Evolutionary conservation across 1,140 invertebrate genomes (phyloP), one percentile per base, ranked within the genome.

Genomic region (Acromyrmex charruanus): DNA sequence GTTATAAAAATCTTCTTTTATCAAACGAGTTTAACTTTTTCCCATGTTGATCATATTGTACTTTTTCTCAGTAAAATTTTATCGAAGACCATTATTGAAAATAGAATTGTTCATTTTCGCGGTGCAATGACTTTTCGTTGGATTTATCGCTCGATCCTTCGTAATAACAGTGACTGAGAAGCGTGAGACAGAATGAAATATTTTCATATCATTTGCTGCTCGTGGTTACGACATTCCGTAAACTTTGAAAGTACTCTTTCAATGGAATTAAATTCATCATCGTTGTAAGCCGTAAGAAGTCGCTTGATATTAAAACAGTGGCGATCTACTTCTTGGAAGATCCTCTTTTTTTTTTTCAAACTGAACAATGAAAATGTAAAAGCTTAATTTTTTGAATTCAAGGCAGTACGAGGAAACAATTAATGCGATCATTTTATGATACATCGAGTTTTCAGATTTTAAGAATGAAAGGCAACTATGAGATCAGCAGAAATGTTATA

Each of bases 181-280:
- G 21, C 25, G 25, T 49, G 35, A 74, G 68, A 82, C 68, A 82
- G 35, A 72, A 55, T 82, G 35, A 82, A 82, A 74, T 72, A 82
- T 82, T 82, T 82, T 72, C 68, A 82, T 82, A 82, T 82, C 68
- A 82, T 72, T 82, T 82, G 53, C 53, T 82, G 16, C 66, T 31
- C 21, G 55, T 16, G 66, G 12, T 25, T 59, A 72, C 18, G 53
- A 72, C 68, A 59, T 82, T 72, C 18, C 68, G 79, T 53, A 72
- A 82, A 82, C 66, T 82, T 72, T 69, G 35, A 72, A 72, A 72
- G 16, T 72, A 59, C 53, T 68, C 65, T 72, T 72, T 72, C 18
- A 44, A 44, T 71, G 35, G 65, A 82, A 82, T 81, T 71, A 81
- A 81, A 81, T 82, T 82, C 68, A n/a, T 82, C 51, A 28, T 3